Conservation (phyloP, 2,113 vertebrate species). For the Falcunculus frontatus region DNA sequence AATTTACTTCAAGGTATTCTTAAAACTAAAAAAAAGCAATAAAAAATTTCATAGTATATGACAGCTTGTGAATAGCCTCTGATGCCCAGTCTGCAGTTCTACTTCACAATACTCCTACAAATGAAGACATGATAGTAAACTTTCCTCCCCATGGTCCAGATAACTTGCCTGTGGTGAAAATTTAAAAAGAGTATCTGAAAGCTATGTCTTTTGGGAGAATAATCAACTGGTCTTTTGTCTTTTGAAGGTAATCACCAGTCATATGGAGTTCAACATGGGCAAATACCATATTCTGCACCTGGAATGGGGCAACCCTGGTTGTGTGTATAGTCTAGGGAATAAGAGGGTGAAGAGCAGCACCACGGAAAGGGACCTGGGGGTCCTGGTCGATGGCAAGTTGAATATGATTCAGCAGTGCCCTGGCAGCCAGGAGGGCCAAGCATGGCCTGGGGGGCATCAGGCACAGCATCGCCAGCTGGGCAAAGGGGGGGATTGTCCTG, state of each 20-base stretch:
- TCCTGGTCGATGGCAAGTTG: background rate
- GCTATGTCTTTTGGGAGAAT: background rate
- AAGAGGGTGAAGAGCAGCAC: background rate
- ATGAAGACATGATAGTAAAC: background rate
- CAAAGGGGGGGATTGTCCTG: fast-evolving
- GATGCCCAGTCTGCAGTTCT: background rate
- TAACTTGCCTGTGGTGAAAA: background rate
- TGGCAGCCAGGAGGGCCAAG: background rate
- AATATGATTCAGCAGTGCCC: background rate
- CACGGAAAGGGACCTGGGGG: background rate
- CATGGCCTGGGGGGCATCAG: fast-evolving
- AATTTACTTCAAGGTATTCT: background rate
- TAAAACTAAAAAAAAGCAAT: background rate
- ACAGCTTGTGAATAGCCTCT: background rate
- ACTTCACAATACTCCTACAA: background rate
- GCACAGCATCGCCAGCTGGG: fast-evolving
- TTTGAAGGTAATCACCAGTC: background rate
- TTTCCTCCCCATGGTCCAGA: background rate
- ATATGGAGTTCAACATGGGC: too few relatives aligned
- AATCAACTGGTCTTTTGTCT: background rate
- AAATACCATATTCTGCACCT: background rate
- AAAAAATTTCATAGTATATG: background rate
- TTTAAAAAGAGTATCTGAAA: background rate
- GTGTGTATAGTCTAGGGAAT: background rate
- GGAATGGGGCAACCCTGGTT: background rate